phyloP scores from a whole-genome alignment of 1,140 invertebrate species.

The Anadara kagoshimensis region DNA sequence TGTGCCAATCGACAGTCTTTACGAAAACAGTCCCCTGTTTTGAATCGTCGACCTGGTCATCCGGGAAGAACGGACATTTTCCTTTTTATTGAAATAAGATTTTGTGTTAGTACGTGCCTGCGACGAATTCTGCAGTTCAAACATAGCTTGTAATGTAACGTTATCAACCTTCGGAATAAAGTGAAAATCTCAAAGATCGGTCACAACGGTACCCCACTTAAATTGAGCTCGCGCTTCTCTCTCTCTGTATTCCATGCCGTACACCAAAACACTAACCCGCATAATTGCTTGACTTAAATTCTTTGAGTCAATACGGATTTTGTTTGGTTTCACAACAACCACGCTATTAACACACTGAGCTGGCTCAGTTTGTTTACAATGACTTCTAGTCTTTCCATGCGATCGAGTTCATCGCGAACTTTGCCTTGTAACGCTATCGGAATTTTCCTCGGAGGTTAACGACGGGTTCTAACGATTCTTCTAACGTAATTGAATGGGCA shows the following conservation, averaged over 20 bases:
- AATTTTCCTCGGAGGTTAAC: too few relatives aligned
- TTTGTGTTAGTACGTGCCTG: neutral
- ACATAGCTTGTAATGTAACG: neutral
- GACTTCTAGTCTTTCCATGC: too few relatives aligned
- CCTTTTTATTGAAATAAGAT: neutral
- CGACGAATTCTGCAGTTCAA: neutral
- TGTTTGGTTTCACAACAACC: too few relatives aligned
- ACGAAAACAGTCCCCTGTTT: neutral
- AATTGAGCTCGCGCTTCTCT: neutral
- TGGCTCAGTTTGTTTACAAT: too few relatives aligned
- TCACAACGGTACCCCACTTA: neutral
- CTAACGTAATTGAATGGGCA: too few relatives aligned
- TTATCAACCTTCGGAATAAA: neutral
- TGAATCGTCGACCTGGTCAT: neutral
- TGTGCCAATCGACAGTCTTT: neutral
- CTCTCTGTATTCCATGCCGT: neutral
- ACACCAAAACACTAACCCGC: neutral
- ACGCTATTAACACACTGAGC: too few relatives aligned
- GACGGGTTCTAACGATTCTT: too few relatives aligned
- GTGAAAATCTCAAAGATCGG: neutral
- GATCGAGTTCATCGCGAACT: too few relatives aligned
- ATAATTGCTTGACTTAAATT: too few relatives aligned
- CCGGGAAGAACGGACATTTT: neutral
- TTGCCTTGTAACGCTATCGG: too few relatives aligned
- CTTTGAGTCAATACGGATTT: too few relatives aligned